phyloP scores from a whole-genome alignment of 1,140 invertebrate genomes.

The Leguminivora glycinivorella region DNA sequence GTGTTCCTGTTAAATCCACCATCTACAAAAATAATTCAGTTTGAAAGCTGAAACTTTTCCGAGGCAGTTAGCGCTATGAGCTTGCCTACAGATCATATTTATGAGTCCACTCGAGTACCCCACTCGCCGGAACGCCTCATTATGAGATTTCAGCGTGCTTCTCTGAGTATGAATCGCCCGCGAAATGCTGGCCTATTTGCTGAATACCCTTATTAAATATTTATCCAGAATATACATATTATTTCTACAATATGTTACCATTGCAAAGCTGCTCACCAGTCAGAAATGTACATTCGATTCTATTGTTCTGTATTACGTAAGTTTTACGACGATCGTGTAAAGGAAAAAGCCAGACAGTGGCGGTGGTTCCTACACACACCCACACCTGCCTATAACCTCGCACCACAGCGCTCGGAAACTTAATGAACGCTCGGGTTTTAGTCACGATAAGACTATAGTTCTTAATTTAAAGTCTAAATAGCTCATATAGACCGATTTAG shows the following conservation, averaged over 20 bases:
- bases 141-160: slow-evolving; percentile 50
- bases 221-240: not conserved
- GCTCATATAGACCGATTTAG: slow-evolving; percentile 49
- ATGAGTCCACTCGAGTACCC: slow-evolving; percentile 44
- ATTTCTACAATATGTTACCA: not conserved
- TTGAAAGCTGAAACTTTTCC: slow-evolving; percentile 21
- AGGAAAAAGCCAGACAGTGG: slow-evolving; percentile 26
- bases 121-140: slow-evolving; percentile 44
- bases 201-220: slow-evolving; percentile 1
- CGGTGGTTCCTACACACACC: not conserved
- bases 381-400: not conserved
- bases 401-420: not conserved
- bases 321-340: slow-evolving; percentile 21
- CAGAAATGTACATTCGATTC: slow-evolving; percentile 30
- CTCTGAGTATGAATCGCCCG: slow-evolving; percentile 48
- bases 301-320: slow-evolving; percentile 42
- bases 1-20: not conserved
- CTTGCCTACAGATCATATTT: slow-evolving; percentile 36
- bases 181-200: not conserved
- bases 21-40: not conserved
- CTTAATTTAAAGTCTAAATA: slow-evolving; percentile 42
- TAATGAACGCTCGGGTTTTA: not conserved
- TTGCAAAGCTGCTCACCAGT: not conserved
- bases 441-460: slow-evolving; percentile 28
- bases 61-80: not conserved